phyloP scores from a whole-genome alignment of 1,140 invertebrate species.

The Myzus persicae region DNA sequence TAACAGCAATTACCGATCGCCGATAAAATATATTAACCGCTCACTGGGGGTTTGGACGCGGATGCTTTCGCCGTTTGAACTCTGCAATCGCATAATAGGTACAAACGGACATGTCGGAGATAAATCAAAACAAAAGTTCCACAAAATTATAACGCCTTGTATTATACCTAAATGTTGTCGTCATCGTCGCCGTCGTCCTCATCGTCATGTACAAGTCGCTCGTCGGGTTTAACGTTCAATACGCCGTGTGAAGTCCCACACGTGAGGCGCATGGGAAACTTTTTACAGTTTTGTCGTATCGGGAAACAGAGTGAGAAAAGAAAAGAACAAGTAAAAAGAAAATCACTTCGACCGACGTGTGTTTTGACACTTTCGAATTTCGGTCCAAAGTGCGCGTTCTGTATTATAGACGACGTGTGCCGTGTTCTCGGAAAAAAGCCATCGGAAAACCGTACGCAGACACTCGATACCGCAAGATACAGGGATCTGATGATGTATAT shows the following conservation, averaged over 20 bases:
- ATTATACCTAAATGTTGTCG: background rate
- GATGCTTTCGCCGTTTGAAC: background rate
- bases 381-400: background rate
- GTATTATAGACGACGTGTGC: background rate
- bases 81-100: background rate
- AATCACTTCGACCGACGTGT: background rate
- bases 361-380: background rate
- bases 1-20: background rate
- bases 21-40: background rate
- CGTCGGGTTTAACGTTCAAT: background rate
- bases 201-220: background rate
- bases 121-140: background rate
- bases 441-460: background rate
- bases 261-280: background rate
- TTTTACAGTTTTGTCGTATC: background rate
- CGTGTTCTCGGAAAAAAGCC: background rate
- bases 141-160: background rate
- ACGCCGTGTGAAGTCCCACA: background rate
- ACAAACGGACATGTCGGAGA: background rate
- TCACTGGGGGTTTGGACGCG: background rate
- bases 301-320: background rate
- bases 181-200: background rate
- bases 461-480: background rate
- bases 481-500: too few relatives aligned
- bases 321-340: background rate